Conservation (phyloP, 2,888 invertebrate genomes). For the Leptinotarsa rubiginosa region DNA sequence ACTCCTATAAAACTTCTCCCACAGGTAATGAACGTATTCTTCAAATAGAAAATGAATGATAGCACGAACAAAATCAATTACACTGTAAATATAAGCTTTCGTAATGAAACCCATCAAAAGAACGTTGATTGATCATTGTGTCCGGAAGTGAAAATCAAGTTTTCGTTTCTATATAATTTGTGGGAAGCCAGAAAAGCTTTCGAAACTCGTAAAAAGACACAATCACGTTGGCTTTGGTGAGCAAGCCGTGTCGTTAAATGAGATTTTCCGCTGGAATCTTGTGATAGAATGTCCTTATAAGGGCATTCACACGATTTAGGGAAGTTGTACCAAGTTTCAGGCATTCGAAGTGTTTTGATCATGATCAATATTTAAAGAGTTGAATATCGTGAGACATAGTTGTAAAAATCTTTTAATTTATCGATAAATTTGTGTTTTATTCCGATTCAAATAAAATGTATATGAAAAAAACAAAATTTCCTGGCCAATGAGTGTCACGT, state of each 20-base stretch:
- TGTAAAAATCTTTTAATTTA: no score
- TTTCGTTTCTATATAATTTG: not conserved
- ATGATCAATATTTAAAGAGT: not conserved
- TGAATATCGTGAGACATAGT: not conserved
- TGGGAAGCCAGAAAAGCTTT: not conserved
- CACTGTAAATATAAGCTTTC: no score
- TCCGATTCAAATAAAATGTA: no score
- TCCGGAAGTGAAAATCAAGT: not conserved
- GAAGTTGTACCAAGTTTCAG: not conserved
- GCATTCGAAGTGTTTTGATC: not conserved
- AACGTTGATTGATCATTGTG: not conserved
- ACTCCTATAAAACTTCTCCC: no score
- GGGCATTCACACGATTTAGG: not conserved
- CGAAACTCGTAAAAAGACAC: not conserved
- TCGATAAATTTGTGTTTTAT: no score
- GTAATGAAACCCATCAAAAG: not conserved
- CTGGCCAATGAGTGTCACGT: no score
- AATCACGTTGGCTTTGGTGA: not conserved
- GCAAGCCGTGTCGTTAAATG: not conserved
- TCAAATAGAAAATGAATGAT: no score
- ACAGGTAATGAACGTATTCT: no score
- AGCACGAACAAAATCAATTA: no score
- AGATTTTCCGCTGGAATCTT: no score
- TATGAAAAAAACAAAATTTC: no score
- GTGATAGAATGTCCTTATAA: no score